A percentile compares a stretch with the other conserved stretches of the same genome.
phyloP scores from a whole-genome alignment of 2,113 vertebrate species.

The Nothoprocta pentlandii region DNA sequence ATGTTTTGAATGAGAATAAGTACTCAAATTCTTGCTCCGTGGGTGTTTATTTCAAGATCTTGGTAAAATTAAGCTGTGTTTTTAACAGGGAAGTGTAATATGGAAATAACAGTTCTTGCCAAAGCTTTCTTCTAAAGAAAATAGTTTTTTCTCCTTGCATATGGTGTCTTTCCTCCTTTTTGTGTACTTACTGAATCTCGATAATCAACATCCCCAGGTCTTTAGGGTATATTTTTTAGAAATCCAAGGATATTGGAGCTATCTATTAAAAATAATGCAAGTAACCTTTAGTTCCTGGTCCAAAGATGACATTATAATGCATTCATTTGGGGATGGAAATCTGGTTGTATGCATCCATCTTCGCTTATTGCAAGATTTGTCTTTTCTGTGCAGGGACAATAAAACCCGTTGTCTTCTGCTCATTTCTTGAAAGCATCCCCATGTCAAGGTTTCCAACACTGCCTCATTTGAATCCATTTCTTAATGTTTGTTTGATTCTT shows the following conservation, averaged over 20 bases:
- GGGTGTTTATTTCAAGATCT: neutral
- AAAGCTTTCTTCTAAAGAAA: neutral
- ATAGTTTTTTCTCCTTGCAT: neutral
- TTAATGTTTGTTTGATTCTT: neutral
- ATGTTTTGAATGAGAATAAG: neutral
- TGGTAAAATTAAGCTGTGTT: neutral
- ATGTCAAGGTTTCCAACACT: neutral
- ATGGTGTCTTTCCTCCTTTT: neutral
- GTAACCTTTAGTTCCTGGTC: neutral
- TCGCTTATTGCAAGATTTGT: neutral
- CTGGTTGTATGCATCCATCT: neutral
- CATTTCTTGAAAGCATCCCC: neutral
- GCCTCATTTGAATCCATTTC: neutral
- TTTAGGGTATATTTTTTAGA: neutral
- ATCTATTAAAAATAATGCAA: conserved; percentile 36
- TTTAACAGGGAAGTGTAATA: neutral
- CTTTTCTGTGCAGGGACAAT: neutral
- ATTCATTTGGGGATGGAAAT: neutral
- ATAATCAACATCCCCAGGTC: neutral
- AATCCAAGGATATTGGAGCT: neutral
- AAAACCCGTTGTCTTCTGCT: neutral
- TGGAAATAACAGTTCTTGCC: neutral
- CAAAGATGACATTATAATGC: neutral
- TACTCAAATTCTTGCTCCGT: neutral
- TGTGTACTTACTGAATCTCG: neutral